These are phyloP conservation scores for Alcedo quadribrachys DNA, from an alignment of 2,797 vertebrate genomes.

Conservation along the genomic window DNA sequence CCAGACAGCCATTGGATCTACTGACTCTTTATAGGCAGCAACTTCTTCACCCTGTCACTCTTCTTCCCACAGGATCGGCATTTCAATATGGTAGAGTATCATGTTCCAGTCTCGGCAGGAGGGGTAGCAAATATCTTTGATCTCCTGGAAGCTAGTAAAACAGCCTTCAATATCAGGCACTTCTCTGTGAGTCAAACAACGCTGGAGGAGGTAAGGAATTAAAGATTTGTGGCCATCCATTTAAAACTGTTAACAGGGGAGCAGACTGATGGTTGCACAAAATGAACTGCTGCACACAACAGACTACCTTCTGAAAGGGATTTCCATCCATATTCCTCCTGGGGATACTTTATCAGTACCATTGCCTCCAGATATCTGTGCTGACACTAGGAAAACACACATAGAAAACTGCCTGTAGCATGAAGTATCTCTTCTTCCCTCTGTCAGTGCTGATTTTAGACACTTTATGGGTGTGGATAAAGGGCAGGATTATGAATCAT, in stretches of 20 bases:
- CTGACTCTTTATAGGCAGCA: background rate
- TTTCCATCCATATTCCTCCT: conserved; percentile 45
- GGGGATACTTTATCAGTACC: conserved; percentile 21
- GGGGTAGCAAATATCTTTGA: conserved; percentile 96
- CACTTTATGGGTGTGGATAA: background rate
- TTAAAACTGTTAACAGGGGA: conserved; percentile 28
- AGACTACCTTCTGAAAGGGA: conserved; percentile 26
- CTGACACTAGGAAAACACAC: background rate
- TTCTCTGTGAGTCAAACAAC: conserved; percentile 98
- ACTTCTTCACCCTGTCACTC: background rate
- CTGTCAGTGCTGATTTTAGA: conserved; percentile 4
- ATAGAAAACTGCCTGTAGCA: background rate
- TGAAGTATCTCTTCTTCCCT: background rate
- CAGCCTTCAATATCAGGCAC: conserved; percentile 90
- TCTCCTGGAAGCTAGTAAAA: conserved; percentile 91
- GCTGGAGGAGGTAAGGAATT: conserved; percentile 91
- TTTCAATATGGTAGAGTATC: conserved; percentile 91
- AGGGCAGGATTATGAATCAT: background rate
- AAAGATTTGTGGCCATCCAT: conserved; percentile 26
- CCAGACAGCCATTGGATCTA: background rate
- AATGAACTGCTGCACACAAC: conserved; percentile 33
- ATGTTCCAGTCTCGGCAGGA: conserved; percentile 89
- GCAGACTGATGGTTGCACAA: background rate
- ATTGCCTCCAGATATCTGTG: conserved; percentile 11
- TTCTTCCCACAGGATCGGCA: conserved; percentile 86